Conservation (phyloP, 2,888 invertebrate species). For the Meta bourneti region DNA sequence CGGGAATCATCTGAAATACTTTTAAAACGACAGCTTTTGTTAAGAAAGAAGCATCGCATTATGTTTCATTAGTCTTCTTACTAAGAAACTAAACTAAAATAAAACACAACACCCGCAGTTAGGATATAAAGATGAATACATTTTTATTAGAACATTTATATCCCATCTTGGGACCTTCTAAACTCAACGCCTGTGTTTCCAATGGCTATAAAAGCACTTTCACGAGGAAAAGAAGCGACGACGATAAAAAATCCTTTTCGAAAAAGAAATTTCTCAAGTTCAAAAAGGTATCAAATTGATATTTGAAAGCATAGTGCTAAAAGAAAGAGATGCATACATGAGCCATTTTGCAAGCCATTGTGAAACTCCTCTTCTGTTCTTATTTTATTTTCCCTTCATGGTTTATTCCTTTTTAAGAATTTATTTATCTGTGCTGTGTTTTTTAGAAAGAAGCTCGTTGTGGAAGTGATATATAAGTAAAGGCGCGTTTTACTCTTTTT, state of each 20-base stretch:
- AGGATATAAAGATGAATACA: background rate
- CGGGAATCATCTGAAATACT: too few species aligned
- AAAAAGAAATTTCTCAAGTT: constrained; percentile 4
- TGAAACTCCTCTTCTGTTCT: background rate
- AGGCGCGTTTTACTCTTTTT: constrained; percentile 2
- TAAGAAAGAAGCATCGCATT: too few species aligned
- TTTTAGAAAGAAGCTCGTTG: constrained; percentile 9
- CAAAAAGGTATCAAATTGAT: constrained; percentile 42
- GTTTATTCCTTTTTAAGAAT: background rate
- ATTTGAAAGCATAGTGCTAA: constrained; percentile 19
- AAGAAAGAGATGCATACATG: constrained; percentile 22
- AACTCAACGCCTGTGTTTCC: background rate
- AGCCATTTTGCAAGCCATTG: constrained; percentile 20
- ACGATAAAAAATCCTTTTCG: background rate
- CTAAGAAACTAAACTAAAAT: too few species aligned
- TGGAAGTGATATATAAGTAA: constrained; percentile 44
- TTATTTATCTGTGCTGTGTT: background rate
- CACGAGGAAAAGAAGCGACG: background rate
- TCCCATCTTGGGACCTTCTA: background rate
- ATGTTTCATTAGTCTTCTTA: too few species aligned
- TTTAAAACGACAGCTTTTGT: too few species aligned
- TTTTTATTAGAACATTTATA: background rate
- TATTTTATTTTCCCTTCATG: background rate
- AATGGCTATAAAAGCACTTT: constrained; percentile 34
- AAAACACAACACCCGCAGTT: too few species aligned